Base-by-base conservation (phyloP, 2,888 invertebrate genomes). In the Dichetophora obliterata region DNA sequence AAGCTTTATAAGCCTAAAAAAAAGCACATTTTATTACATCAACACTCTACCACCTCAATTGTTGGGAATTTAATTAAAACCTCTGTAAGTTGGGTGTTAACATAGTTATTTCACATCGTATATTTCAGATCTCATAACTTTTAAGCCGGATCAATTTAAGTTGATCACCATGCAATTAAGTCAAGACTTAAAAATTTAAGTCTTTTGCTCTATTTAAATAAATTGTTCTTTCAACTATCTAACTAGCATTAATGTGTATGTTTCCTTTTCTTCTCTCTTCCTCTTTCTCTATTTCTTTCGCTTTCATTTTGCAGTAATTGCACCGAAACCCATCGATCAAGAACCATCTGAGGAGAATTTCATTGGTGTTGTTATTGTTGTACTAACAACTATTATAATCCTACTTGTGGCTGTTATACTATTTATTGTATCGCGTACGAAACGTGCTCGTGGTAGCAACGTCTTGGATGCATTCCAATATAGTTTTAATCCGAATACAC, bases 331-430 rank as follows among this genome's bases (percentile, higher is more conserved):
- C 88, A 90, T 91, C 86, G 91, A 91, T 83, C 90, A 91, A 78
- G 91, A 91, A 82, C 91, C 91, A 77, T 86, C 84, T 79, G 91
- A 91, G 85, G 92, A 92, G 83, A 91, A 92, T 86, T 89, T 88
- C 83, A 92, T 93, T 83, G 93, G 93, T 77, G 91, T 93, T 83
- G 91, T 94, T 84, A 93, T 94, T 83, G 94, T 93, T 78, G 91
- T 93, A 76, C 90, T 95, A 84, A 93, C 93, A 74, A 93, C 93
- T 69, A 93, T 94, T 83, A 94, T 95, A 85, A 90, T 94, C 77
- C 90, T 94, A 85, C 91, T 94, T 80, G 91, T 93, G 79, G 92
- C 92, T 75, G 92, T 93, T 76, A 94, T 94, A 85, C 90, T 92
- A 82, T 92, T 94, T 88, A 93, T 95, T 88, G 92, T 93, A 82